A percentile compares a stretch with the other conserved stretches of the same genome.
Evolutionary conservation across 1,140 invertebrate genomes (phyloP).

Genomic region (Danaus melanippus): DNA sequence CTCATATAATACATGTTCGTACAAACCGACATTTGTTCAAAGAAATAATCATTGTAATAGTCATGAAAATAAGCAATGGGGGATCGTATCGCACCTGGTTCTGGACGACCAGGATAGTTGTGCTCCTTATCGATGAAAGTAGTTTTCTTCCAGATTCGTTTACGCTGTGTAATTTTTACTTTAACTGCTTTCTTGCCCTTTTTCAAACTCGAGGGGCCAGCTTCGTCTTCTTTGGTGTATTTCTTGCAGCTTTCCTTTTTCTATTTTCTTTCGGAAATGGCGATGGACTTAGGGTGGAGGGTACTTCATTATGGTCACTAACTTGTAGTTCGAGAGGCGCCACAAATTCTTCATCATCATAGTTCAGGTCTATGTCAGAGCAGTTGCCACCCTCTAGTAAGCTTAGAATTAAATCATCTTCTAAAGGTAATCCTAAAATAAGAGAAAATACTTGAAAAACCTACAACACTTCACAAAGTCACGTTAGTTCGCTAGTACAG

Average conservation of each 20-base stretch:
- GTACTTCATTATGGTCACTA: background rate
- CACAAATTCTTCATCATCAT: constrained; percentile 8
- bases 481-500: constrained; percentile 7
- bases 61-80: constrained; percentile 7
- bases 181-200: background rate
- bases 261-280: too few species aligned
- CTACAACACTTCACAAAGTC: constrained; percentile 5
- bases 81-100: constrained; percentile 3
- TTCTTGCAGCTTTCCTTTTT: too few species aligned
- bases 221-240: too few species aligned
- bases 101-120: constrained; percentile 2
- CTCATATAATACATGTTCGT: constrained; percentile 6
- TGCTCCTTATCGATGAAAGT: constrained; percentile 3
- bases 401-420: constrained; percentile 6
- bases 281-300: too few species aligned
- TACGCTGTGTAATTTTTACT: background rate
- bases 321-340: constrained; percentile 5
- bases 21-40: constrained; percentile 4
- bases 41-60: constrained; percentile 9
- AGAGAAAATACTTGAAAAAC: constrained; percentile 8
- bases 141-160: constrained; percentile 4
- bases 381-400: constrained; percentile 6
- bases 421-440: constrained; percentile 6
- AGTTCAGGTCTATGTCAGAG: constrained; percentile 4
- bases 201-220: too few species aligned